phyloP scores from a whole-genome alignment of 2,797 vertebrate species.

The Balearica regulorum region DNA sequence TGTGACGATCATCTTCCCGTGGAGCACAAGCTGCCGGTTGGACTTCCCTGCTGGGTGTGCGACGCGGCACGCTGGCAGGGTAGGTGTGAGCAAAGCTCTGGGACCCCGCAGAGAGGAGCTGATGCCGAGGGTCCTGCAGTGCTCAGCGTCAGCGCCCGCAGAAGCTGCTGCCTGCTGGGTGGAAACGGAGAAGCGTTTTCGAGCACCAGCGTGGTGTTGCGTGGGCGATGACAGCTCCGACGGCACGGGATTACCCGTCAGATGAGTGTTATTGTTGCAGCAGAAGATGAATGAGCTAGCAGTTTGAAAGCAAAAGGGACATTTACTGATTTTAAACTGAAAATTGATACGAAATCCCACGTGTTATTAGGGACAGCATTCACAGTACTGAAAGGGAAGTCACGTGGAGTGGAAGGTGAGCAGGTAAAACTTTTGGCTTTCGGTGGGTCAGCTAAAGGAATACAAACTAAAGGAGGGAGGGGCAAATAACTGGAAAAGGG shows the following conservation, averaged over 20 bases:
- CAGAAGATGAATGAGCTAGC: not conserved
- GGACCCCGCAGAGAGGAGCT: not conserved
- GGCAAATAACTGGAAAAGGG: not conserved
- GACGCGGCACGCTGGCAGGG: rapidly evolving
- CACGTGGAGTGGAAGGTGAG: not conserved
- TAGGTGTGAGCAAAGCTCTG: not conserved
- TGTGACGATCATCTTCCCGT: not conserved
- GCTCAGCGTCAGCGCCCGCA: not conserved
- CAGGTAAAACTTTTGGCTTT: not conserved
- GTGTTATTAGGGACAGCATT: not conserved
- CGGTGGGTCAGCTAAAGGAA: not conserved
- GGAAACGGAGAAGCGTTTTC: not conserved
- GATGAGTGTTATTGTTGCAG: not conserved
- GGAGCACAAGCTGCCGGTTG: not conserved
- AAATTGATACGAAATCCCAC: not conserved
- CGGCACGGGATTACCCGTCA: not conserved
- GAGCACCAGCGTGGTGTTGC: rapidly evolving
- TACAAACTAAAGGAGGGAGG: not conserved
- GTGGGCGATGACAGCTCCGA: rapidly evolving
- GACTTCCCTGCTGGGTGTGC: not conserved
- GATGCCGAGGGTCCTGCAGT: not conserved
- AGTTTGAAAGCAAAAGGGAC: not conserved
- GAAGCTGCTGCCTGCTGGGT: not conserved
- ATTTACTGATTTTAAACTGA: not conserved
- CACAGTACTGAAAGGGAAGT: not conserved